Conservation (phyloP, 2,888 invertebrate genomes). For the Dioctria linearis region DNA sequence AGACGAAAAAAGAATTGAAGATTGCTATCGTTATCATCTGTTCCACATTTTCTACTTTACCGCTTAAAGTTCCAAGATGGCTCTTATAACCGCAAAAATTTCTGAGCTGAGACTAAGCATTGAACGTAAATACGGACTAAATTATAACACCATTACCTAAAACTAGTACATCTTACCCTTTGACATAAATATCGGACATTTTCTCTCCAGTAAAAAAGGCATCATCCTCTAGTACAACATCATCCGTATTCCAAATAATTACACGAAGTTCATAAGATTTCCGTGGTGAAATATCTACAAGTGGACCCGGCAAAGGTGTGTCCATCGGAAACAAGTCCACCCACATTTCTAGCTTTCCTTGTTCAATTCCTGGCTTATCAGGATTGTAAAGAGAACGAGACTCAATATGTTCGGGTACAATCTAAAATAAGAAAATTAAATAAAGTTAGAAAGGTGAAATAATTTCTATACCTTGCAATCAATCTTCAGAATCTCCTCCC, state of each 20-base stretch:
- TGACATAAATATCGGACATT: slow-evolving; percentile 96
- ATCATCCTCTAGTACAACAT: slow-evolving; percentile 92
- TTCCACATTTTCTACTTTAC: too few relatives aligned
- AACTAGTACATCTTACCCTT: slow-evolving; percentile 76
- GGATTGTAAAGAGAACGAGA: slow-evolving; percentile 89
- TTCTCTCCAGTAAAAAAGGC: slow-evolving; percentile 95
- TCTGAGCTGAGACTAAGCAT: too few relatives aligned
- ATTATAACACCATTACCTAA: too few relatives aligned
- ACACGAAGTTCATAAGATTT: slow-evolving; percentile 90
- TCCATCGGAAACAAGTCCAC: slow-evolving; percentile 97
- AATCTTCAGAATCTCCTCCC: slow-evolving; percentile 85
- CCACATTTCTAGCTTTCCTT: slow-evolving; percentile 95
- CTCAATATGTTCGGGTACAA: slow-evolving; percentile 94
- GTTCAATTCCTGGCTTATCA: slow-evolving; percentile 88
- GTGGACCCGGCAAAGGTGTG: slow-evolving; percentile 87
- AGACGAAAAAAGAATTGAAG: too few relatives aligned
- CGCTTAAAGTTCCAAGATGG: too few relatives aligned
- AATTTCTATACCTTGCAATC: slow-evolving; percentile 74
- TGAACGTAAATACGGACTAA: too few relatives aligned
- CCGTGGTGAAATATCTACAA: slow-evolving; percentile 88
- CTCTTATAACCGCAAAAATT: too few relatives aligned
- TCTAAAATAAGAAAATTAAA: slow-evolving; percentile 61
- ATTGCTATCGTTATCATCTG: too few relatives aligned
- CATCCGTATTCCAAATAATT: slow-evolving; percentile 95
- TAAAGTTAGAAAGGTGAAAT: slow-evolving; percentile 13